These are phyloP conservation scores for Ammodytes dubius DNA, from an alignment of 2,113 vertebrate genomes.

Conservation along the genomic window DNA sequence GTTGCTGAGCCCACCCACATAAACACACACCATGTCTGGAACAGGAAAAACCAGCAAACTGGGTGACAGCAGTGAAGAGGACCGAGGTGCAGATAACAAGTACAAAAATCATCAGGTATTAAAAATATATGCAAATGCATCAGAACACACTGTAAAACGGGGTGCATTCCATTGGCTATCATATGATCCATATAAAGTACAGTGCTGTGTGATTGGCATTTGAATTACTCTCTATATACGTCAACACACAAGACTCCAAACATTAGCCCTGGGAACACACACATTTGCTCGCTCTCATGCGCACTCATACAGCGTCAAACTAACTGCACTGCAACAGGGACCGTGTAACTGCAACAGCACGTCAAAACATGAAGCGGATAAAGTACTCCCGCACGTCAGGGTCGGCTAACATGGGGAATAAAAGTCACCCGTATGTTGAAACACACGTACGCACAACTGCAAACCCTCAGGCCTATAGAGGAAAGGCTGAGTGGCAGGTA, in stretches of 20 bases:
- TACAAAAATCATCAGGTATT: neutral
- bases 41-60: neutral
- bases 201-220: slow-evolving; percentile 13
- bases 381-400: slow-evolving; percentile 34
- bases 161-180: neutral
- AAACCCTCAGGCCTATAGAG: slow-evolving; percentile 47
- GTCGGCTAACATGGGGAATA: slow-evolving; percentile 39
- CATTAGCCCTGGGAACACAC: neutral
- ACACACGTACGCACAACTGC: slow-evolving; percentile 12
- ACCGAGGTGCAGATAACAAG: neutral
- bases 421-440: slow-evolving; percentile 29
- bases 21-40: neutral
- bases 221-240: neutral
- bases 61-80: slow-evolving; percentile 12
- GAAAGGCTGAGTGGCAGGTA: slow-evolving; percentile 67
- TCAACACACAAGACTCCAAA: too few species aligned
- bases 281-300: neutral
- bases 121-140: neutral
- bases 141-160: neutral
- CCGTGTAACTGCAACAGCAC: slow-evolving; percentile 4
- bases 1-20: neutral
- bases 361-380: slow-evolving; percentile 32
- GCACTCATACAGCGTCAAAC: neutral
- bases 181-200: slow-evolving; percentile 8
- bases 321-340: slow-evolving; percentile 20